These are phyloP conservation scores for Metridium senile DNA, from an alignment of 92 coral and sea anemone genomes.

Conservation along the genomic window DNA sequence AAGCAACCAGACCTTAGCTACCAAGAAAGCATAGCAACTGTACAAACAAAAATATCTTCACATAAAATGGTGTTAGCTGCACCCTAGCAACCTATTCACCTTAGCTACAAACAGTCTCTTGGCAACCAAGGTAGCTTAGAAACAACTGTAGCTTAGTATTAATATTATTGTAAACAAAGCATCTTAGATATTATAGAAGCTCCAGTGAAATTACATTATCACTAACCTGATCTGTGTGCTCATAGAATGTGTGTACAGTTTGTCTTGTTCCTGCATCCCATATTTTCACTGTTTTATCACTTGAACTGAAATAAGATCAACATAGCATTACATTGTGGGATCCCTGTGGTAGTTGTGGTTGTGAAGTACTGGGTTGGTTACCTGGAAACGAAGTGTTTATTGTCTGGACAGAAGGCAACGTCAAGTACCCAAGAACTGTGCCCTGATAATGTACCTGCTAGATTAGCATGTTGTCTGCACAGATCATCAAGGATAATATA, in stretches of 20 bases:
- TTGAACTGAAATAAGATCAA: slow-evolving; percentile 60
- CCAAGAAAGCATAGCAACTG: no score
- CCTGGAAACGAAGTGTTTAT: slow-evolving; percentile 98
- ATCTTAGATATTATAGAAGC: background rate
- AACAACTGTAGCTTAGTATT: no score
- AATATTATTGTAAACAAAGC: no score
- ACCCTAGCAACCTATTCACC: no score
- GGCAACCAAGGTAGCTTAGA: no score
- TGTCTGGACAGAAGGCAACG: slow-evolving; percentile 97
- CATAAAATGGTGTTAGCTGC: no score
- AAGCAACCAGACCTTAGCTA: no score
- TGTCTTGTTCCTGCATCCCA: slow-evolving; percentile 99
- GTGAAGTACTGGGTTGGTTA: slow-evolving; percentile 24
- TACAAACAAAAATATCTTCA: background rate
- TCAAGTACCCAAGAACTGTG: slow-evolving; percentile 98
- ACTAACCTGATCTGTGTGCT: slow-evolving; percentile 90
- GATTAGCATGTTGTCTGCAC: slow-evolving; percentile 92
- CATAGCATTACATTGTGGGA: background rate
- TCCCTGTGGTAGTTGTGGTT: background rate
- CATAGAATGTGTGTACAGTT: slow-evolving; percentile 91
- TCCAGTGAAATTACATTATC: background rate
- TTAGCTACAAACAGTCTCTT: no score
- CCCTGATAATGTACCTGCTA: slow-evolving; percentile 97
- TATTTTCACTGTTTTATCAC: slow-evolving; percentile 95
- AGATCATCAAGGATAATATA: slow-evolving; percentile 1